A percentile compares a stretch with the other conserved stretches of the same genome.
Evolutionary conservation across 35 echinoderm and acorn worm species (phyloP).

Genomic region (Stichopus chloronotus): DNA sequence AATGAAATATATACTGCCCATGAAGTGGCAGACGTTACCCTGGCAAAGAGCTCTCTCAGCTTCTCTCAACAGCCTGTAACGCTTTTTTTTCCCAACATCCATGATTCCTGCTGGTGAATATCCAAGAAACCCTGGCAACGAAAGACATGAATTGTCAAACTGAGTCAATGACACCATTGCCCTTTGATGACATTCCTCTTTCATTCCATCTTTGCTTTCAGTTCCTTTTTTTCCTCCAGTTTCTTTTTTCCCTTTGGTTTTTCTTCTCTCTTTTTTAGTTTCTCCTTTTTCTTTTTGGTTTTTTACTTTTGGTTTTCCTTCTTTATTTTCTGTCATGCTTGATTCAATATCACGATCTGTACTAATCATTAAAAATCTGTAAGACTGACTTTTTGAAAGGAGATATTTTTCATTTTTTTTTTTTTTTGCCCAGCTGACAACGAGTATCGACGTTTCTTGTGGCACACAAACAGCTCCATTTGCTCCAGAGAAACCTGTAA

Average conservation of each 20-base stretch:
- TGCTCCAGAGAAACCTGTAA: background rate
- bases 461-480: background rate
- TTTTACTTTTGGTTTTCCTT: background rate
- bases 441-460: background rate
- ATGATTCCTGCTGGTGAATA: background rate
- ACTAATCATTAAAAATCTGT: background rate
- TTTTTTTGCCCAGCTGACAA: background rate
- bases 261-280: background rate
- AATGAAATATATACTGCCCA: too few relatives aligned
- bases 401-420: background rate
- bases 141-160: background rate
- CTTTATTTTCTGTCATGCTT: background rate
- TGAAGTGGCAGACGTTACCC: too few relatives aligned
- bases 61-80: background rate
- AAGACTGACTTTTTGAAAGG: background rate
- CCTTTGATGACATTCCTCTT: background rate
- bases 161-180: background rate
- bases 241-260: background rate
- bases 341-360: background rate
- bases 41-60: too few relatives aligned
- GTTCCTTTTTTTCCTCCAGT: too few relatives aligned
- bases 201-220: background rate
- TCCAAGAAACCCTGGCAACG: too few relatives aligned
- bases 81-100: background rate
- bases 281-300: background rate